Percentiles rank a stretch among this genome's conserved stretches.
Evolutionary conservation across 2,888 invertebrate genomes (phyloP).

Genomic region (Macrosiphum euphorbiae): DNA sequence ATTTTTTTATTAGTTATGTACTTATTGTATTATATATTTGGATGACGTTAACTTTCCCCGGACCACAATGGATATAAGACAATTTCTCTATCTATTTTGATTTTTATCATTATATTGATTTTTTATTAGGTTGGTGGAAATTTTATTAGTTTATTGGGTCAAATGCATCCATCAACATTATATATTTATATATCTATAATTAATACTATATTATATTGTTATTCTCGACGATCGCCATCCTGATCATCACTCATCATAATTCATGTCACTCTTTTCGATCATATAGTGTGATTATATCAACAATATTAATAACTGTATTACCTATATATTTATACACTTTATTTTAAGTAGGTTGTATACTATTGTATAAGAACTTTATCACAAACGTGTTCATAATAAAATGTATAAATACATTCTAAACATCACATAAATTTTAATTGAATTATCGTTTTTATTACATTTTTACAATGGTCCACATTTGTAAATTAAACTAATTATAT

Average conservation of each 20-base stretch:
- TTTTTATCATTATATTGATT: neutral
- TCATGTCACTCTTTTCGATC: slow-evolving; percentile 26
- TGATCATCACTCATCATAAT: slow-evolving; percentile 32
- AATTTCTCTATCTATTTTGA: slow-evolving; percentile 28
- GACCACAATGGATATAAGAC: neutral
- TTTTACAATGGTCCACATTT: neutral
- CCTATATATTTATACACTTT: too few species aligned
- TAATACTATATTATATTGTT: slow-evolving; percentile 8
- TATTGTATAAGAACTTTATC: slow-evolving; percentile 20
- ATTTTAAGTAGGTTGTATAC: slow-evolving; percentile 48
- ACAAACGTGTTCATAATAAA: slow-evolving; percentile 31
- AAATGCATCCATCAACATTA: neutral
- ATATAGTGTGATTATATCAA: neutral
- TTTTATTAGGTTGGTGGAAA: slow-evolving; percentile 6
- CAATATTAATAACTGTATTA: neutral
- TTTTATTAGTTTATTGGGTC: slow-evolving; percentile 57
- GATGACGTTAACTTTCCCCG: slow-evolving; percentile 16
- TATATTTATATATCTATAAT: neutral
- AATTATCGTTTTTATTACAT: neutral
- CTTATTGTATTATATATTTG: neutral
- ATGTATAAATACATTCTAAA: neutral
- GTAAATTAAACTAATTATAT: neutral
- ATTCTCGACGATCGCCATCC: slow-evolving; percentile 6
- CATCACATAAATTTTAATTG: neutral
- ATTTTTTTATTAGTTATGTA: neutral